Conservation (phyloP, 2,113 vertebrate species). For the Heptranchias perlo region DNA sequence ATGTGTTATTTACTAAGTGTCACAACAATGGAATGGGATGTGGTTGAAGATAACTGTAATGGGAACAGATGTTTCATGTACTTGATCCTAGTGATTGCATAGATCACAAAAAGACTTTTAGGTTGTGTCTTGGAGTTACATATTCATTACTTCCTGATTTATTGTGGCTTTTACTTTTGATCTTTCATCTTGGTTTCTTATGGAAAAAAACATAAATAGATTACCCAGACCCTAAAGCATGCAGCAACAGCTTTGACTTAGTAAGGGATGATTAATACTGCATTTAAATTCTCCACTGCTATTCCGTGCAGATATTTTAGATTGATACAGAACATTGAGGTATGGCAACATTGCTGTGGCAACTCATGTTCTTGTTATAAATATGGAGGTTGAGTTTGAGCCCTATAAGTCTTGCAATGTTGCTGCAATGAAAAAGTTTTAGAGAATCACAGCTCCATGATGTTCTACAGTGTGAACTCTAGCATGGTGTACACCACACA, state of each 20-base stretch:
- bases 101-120: neutral
- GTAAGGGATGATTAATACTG: neutral
- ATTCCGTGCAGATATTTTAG: neutral
- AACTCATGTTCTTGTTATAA: neutral
- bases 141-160: neutral
- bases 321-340: neutral
- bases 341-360: too few species aligned
- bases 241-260: neutral
- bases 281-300: neutral
- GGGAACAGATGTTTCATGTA: neutral
- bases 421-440: neutral
- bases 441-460: neutral
- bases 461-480: neutral
- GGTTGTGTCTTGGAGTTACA: neutral
- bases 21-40: neutral
- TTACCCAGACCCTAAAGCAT: neutral
- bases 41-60: neutral
- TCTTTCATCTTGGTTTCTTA: neutral
- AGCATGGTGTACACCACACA: neutral
- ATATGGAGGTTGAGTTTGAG: neutral
- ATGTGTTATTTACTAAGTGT: neutral
- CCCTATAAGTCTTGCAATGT: neutral
- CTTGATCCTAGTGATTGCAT: neutral
- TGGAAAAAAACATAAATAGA: neutral
- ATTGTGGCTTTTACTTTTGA: neutral